These are phyloP conservation scores for Nymphicus hollandicus DNA, from an alignment of 2,113 vertebrate genomes.

Conservation along the genomic window DNA sequence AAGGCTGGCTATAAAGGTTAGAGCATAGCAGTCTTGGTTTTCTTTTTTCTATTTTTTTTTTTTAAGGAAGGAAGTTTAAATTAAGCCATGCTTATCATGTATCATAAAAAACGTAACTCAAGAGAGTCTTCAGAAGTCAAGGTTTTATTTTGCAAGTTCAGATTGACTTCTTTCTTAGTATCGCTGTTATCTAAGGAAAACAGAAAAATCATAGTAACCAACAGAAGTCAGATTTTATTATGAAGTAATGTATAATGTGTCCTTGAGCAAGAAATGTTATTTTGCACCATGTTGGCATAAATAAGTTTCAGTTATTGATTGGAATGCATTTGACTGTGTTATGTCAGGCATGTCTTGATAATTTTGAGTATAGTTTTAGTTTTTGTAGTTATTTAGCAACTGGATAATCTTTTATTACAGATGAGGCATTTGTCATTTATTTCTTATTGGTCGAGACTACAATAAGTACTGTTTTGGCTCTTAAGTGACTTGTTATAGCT, in stretches of 20 bases:
- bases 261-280: neutral
- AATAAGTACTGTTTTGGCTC: neutral
- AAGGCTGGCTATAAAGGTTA: neutral
- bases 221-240: neutral
- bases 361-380: neutral
- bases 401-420: neutral
- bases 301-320: neutral
- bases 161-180: neutral
- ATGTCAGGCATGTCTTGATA: neutral
- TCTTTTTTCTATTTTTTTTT: neutral
- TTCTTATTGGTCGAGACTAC: neutral
- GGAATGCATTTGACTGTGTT: neutral
- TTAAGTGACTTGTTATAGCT: neutral
- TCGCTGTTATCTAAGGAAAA: neutral
- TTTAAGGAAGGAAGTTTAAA: neutral
- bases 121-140: neutral
- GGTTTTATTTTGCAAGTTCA: neutral
- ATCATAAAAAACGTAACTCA: neutral
- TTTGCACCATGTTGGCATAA: neutral
- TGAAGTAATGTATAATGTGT: neutral
- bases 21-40: neutral
- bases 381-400: neutral
- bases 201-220: neutral
- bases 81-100: neutral
- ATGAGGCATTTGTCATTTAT: neutral